These are phyloP conservation scores for Motacilla tschutschensis DNA, from an alignment of 2,113 vertebrate species.

Conservation along the genomic window DNA sequence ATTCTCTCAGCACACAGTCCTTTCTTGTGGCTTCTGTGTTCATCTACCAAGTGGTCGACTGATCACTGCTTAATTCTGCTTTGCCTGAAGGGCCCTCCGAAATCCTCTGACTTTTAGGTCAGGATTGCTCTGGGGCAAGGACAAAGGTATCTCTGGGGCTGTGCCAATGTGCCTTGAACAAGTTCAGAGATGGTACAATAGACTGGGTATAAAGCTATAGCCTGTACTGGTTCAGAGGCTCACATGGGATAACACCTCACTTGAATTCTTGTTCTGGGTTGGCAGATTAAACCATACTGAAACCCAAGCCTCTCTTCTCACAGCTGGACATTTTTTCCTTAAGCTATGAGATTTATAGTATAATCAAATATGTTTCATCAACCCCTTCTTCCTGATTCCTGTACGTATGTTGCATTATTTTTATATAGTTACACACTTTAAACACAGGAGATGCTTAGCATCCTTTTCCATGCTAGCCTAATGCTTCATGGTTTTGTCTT, in stretches of 20 bases:
- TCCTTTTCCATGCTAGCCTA: neutral
- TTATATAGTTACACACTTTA: neutral
- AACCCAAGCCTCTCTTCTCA: neutral
- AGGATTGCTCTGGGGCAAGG: neutral
- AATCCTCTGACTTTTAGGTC: neutral
- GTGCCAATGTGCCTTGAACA: neutral
- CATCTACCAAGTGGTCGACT: neutral
- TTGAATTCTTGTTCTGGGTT: neutral
- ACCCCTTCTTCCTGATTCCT: neutral
- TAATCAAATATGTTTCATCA: neutral
- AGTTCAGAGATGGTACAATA: neutral
- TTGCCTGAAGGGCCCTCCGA: neutral
- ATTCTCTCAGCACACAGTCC: neutral
- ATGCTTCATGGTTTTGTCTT: neutral
- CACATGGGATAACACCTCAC: neutral
- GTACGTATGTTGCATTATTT: neutral
- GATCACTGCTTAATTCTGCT: neutral
- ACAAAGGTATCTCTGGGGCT: neutral
- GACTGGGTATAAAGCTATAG: neutral
- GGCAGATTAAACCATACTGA: neutral
- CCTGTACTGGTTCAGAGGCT: neutral
- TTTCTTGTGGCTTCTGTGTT: neutral
- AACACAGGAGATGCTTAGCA: neutral
- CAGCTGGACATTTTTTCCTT: neutral
- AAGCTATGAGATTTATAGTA: neutral